Conservation (phyloP, 2,797 vertebrate species). For the Heteromormyrus szaboi region DNA sequence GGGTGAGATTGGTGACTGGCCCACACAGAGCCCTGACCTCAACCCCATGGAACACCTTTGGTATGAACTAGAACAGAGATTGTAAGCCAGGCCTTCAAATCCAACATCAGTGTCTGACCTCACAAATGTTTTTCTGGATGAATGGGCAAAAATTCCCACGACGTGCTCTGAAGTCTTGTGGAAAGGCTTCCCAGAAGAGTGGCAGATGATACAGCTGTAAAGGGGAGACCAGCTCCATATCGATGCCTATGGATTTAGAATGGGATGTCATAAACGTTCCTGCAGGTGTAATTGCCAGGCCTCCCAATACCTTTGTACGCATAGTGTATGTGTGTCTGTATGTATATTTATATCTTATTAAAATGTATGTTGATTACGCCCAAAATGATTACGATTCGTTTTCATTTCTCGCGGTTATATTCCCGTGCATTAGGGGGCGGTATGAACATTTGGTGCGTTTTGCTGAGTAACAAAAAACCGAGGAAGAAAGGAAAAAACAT, state of each 20-base stretch:
- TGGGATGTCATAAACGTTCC: not conserved
- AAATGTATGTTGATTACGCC: not conserved
- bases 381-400: not conserved
- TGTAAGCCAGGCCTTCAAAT: not conserved
- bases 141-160: not conserved
- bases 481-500: conserved; percentile 45
- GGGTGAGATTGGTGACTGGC: not conserved
- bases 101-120: not conserved
- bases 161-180: too few relatives aligned
- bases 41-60: not conserved
- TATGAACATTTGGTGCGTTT: not conserved
- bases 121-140: not conserved
- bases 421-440: not conserved
- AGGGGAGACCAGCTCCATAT: not conserved
- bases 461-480: not conserved
- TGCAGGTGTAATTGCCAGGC: not conserved
- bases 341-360: not conserved
- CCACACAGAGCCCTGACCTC: not conserved
- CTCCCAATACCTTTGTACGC: not conserved
- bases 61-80: not conserved
- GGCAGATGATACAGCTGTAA: not conserved
- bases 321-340: not conserved
- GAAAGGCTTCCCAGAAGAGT: too few relatives aligned
- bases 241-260: not conserved
- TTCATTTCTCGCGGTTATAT: not conserved